Conservation (phyloP, 2,797 vertebrate species). For the Mallotus villosus region DNA sequence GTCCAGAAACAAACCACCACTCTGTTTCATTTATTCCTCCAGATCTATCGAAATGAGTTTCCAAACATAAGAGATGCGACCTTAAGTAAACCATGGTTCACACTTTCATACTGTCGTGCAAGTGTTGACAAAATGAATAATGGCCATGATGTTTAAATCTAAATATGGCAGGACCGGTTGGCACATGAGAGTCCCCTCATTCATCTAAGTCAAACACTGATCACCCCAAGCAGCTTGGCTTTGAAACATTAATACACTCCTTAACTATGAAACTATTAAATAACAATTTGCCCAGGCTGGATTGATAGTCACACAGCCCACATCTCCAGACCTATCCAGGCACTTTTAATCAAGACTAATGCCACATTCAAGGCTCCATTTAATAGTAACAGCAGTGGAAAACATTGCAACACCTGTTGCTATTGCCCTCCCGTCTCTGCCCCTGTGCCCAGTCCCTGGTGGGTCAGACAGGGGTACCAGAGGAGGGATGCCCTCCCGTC, state of each 20-base stretch:
- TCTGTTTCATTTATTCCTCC: background rate
- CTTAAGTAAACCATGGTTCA: background rate
- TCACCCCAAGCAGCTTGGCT: background rate
- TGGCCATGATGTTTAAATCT: too few relatives aligned
- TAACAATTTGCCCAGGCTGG: background rate
- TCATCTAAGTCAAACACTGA: background rate
- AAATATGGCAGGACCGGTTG: background rate
- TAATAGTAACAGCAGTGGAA: background rate
- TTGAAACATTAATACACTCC: background rate
- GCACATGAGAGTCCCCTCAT: background rate
- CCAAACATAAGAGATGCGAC: background rate
- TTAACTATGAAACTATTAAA: constrained; percentile 4
- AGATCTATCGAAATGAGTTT: background rate
- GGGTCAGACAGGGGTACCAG: background rate
- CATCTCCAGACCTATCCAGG: background rate
- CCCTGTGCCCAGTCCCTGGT: background rate
- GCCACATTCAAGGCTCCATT: background rate
- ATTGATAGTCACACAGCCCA: background rate
- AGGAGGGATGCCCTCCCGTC: background rate
- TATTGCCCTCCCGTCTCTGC: background rate
- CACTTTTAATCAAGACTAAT: background rate
- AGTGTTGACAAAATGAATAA: too few relatives aligned
- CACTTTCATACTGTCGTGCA: background rate
- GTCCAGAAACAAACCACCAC: background rate
- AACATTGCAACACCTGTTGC: background rate